Percentiles rank a stretch among this genome's conserved stretches.
These are phyloP conservation scores for Tyto alba DNA, from an alignment of 2,113 vertebrate species.

Conservation along the genomic window DNA sequence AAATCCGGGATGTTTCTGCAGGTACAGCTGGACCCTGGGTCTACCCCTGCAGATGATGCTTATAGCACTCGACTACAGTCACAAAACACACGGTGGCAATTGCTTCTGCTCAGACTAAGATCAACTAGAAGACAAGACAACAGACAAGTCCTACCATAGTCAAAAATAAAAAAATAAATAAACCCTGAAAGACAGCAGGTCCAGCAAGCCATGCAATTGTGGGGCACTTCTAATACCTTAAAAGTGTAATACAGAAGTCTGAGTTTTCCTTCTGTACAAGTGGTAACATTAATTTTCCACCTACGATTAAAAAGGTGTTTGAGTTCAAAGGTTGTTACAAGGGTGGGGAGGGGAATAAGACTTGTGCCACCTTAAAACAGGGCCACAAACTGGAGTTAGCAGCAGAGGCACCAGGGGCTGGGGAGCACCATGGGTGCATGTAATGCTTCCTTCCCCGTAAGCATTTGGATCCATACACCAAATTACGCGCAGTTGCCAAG, in stretches of 20 bases:
- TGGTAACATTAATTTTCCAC: background rate
- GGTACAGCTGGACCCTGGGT: background rate
- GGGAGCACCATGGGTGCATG: background rate
- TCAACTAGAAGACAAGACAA: background rate
- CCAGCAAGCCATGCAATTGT: background rate
- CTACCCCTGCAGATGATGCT: background rate
- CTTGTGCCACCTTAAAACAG: background rate
- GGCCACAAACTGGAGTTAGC: background rate
- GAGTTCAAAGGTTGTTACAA: background rate
- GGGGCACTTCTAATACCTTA: background rate
- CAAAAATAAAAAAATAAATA: background rate
- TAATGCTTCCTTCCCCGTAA: background rate
- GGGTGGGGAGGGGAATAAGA: rapidly evolving
- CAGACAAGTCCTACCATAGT: background rate
- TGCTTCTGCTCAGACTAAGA: background rate
- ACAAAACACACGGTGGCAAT: background rate
- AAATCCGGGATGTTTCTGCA: background rate
- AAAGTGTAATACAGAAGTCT: background rate
- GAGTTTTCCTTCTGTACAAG: background rate
- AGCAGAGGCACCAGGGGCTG: background rate
- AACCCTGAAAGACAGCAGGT: background rate
- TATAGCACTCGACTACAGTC: background rate
- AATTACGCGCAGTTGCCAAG: background rate
- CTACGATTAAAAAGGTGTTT: background rate
- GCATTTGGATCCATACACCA: background rate